A percentile compares a stretch with the other conserved stretches of the same genome.
Evolutionary conservation across 1,140 invertebrate genomes (phyloP).

Genomic region (Heterodera schachtii): DNA sequence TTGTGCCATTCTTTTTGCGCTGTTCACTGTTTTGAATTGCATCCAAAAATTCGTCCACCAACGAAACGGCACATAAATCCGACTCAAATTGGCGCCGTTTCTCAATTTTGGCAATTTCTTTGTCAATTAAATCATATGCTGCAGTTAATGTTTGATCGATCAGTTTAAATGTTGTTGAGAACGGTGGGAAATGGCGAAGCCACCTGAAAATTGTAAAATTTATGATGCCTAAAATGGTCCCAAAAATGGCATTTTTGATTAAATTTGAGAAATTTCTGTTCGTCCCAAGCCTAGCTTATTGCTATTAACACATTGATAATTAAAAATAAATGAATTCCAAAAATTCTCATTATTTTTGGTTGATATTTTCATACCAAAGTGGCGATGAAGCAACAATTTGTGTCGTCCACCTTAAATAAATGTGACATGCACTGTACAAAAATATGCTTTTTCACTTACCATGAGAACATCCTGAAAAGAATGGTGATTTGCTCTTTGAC

Average conservation of each 20-base stretch:
- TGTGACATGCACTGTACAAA: neutral
- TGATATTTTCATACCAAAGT: neutral
- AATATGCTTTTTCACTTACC: neutral
- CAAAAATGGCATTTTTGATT: too few species aligned
- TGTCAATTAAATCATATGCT: slow-evolving; percentile 12
- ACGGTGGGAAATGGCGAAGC: slow-evolving; percentile 21
- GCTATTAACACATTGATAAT: too few species aligned
- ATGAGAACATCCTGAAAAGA: neutral
- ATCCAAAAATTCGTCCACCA: slow-evolving; percentile 23
- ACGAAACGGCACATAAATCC: neutral
- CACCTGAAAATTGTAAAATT: neutral
- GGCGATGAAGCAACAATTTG: neutral
- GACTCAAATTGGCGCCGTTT: neutral
- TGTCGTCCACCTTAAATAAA: slow-evolving; percentile 2
- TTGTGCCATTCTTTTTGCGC: neutral
- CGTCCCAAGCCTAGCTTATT: too few species aligned
- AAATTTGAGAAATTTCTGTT: too few species aligned
- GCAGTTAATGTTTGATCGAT: slow-evolving; percentile 1
- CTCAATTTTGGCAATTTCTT: slow-evolving; percentile 5
- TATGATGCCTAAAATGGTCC: too few species aligned
- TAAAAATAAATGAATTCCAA: too few species aligned
- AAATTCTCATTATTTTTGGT: too few species aligned
- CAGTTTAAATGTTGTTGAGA: neutral
- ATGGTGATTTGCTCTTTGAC: too few species aligned
- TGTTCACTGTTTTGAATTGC: neutral